phyloP scores from a whole-genome alignment of 2,888 invertebrate species.

The Hermaeophaga mercurialis region DNA sequence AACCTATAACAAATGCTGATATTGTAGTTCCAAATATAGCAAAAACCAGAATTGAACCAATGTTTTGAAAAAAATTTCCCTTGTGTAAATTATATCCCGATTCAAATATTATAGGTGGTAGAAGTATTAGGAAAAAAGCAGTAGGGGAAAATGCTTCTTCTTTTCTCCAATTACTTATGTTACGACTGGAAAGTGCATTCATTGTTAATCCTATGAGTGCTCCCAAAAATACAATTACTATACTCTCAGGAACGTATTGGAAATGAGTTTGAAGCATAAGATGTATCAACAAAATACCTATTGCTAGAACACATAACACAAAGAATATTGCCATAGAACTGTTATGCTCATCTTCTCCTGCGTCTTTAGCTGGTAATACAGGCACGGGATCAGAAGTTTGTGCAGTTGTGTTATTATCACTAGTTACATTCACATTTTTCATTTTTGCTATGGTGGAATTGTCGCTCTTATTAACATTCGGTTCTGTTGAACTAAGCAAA shows the following conservation, averaged over 20 bases:
- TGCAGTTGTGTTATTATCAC: constrained; percentile 17
- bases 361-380: constrained; percentile 84
- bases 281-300: constrained; percentile 94
- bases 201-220: constrained; percentile 90
- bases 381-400: constrained; percentile 78
- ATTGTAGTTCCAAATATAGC: constrained; percentile 97
- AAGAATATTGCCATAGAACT: constrained; percentile 98
- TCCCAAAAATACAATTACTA: constrained; percentile 95
- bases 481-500: neutral
- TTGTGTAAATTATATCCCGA: constrained; percentile 99
- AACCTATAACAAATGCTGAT: constrained; percentile 95
- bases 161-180: constrained; percentile 93
- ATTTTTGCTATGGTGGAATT: constrained; percentile 4
- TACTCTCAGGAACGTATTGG: constrained; percentile 96
- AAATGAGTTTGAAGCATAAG: constrained; percentile 94
- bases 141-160: constrained; percentile 99
- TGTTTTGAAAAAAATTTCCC: constrained; percentile 95
- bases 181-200: constrained; percentile 85
- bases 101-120: constrained; percentile 99
- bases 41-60: constrained; percentile 97
- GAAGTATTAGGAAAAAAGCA: constrained; percentile 92
- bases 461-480: constrained; percentile 13
- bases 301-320: constrained; percentile 90
- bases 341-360: constrained; percentile 94
- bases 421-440: neutral